A percentile compares a stretch with the other conserved stretches of the same genome.
Evolutionary conservation across 2,797 vertebrate genomes (phyloP).

Genomic region (Pangasius krempfi): DNA sequence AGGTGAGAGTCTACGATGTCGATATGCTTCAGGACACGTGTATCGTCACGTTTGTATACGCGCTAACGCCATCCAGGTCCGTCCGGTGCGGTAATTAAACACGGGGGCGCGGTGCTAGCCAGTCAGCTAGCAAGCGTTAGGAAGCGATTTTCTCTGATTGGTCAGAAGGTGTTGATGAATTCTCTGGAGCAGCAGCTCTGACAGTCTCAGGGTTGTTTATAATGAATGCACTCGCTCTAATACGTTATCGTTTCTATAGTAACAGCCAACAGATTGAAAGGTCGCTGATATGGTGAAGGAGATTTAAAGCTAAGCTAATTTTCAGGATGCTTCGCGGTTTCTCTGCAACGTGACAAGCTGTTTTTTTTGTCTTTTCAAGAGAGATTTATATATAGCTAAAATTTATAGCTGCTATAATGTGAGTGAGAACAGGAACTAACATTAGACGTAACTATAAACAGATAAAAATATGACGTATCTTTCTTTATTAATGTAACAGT

Average conservation of each 20-base stretch:
- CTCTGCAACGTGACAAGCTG: too few species aligned
- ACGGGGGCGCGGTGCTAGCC: not conserved
- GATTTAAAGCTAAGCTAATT: not conserved
- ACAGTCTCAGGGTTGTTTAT: not conserved
- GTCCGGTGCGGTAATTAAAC: not conserved
- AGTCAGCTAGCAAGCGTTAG: not conserved
- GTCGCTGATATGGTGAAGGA: not conserved
- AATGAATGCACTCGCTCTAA: not conserved
- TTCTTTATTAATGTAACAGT: not conserved
- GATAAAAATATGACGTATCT: not conserved
- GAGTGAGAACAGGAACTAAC: not conserved
- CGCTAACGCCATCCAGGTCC: slow-evolving; percentile 31
- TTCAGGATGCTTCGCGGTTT: too few species aligned
- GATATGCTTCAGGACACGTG: not conserved
- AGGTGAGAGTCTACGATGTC: not conserved
- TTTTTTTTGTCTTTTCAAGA: too few species aligned
- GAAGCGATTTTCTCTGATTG: not conserved
- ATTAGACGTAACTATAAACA: not conserved
- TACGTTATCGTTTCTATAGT: not conserved
- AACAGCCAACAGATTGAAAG: not conserved
- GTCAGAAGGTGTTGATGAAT: not conserved
- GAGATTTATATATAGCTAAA: too few species aligned
- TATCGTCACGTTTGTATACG: slow-evolving; percentile 10
- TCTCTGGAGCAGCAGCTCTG: not conserved
- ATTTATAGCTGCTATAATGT: too few species aligned